Percentiles rank a stretch among this genome's conserved stretches.
These are phyloP conservation scores for Anticlea derivata DNA, from an alignment of 2,888 invertebrate genomes.

Conservation along the genomic window DNA sequence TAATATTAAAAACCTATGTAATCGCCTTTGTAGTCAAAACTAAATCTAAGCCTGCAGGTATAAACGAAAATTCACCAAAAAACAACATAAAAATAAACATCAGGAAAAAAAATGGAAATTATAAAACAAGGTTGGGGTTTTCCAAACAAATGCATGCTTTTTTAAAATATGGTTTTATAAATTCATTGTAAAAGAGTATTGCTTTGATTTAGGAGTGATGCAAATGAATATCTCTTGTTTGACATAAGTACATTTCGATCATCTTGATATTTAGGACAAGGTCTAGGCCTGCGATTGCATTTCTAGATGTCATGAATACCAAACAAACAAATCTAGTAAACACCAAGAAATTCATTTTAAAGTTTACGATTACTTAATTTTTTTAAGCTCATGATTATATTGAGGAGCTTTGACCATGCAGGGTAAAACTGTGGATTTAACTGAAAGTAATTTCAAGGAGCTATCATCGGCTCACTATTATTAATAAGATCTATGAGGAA, in stretches of 20 bases:
- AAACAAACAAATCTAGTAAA: conserved; percentile 16
- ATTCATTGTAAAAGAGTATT: conserved; percentile 8
- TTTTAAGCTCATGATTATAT: conserved; percentile 36
- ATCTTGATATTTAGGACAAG: conserved; percentile 5
- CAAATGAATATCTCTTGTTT: conserved; percentile 12
- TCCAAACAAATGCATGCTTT: conserved; percentile 43
- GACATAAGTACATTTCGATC: neutral
- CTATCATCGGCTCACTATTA: conserved; percentile 42
- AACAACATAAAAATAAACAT: conserved; percentile 58
- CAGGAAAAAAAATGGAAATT: conserved; percentile 43
- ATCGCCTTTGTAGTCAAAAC: conserved; percentile 22
- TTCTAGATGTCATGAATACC: conserved; percentile 2
- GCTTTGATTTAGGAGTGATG: too few relatives aligned
- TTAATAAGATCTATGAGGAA: conserved; percentile 45
- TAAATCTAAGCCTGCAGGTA: conserved; percentile 46
- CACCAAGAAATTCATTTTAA: conserved; percentile 12
- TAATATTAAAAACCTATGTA: conserved; percentile 6
- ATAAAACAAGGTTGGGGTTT: conserved; percentile 37
- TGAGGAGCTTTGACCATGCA: conserved; percentile 55
- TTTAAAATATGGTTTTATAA: conserved; percentile 6
- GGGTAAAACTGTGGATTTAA: conserved; percentile 51
- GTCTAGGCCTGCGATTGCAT: conserved; percentile 7
- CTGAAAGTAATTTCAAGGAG: conserved; percentile 35
- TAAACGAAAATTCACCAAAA: conserved; percentile 47
- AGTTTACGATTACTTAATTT: conserved; percentile 13